Evolutionary conservation across 2,113 vertebrate species (phyloP).

Genomic region (Phalacrocorax brasilianus): DNA sequence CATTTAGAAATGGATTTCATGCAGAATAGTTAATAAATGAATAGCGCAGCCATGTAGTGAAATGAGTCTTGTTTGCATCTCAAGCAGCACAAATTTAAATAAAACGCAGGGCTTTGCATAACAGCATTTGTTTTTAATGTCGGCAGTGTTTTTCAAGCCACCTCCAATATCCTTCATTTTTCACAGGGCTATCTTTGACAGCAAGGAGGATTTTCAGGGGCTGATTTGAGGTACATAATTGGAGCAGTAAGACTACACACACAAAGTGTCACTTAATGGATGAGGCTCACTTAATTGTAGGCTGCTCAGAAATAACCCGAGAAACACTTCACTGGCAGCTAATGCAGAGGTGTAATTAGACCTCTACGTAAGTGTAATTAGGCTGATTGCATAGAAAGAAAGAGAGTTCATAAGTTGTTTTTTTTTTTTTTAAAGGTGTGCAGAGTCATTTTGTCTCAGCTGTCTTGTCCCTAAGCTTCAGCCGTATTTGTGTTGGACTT

Average conservation of each 20-base stretch:
- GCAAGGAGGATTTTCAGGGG: constrained; percentile 67
- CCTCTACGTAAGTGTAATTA: constrained; percentile 88
- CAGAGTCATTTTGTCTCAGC: constrained; percentile 41
- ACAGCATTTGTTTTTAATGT: constrained; percentile 17
- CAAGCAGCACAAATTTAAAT: constrained; percentile 64
- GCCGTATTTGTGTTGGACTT: not conserved
- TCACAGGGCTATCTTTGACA: constrained; percentile 53
- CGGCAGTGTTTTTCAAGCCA: not conserved
- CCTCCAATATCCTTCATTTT: constrained; percentile 35
- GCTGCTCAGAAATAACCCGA: constrained; percentile 78
- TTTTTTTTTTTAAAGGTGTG: constrained; percentile 75
- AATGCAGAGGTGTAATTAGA: constrained; percentile 89
- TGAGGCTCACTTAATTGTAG: constrained; percentile 87
- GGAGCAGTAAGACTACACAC: constrained; percentile 73
- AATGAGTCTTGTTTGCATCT: constrained; percentile 61
- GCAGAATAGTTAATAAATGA: constrained; percentile 52
- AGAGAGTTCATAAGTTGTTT: constrained; percentile 70
- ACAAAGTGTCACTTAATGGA: constrained; percentile 86
- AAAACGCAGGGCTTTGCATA: constrained; percentile 13
- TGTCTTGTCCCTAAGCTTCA: constrained; percentile 21
- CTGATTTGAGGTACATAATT: constrained; percentile 84
- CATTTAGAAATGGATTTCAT: constrained; percentile 61
- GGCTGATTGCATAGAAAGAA: constrained; percentile 83
- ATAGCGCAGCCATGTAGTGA: constrained; percentile 17
- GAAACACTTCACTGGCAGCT: constrained; percentile 87